Percentiles rank a stretch among this genome's conserved stretches.
Evolutionary conservation across 2,888 invertebrate species (phyloP).

Genomic region (Sceliomorpha sp.): DNA sequence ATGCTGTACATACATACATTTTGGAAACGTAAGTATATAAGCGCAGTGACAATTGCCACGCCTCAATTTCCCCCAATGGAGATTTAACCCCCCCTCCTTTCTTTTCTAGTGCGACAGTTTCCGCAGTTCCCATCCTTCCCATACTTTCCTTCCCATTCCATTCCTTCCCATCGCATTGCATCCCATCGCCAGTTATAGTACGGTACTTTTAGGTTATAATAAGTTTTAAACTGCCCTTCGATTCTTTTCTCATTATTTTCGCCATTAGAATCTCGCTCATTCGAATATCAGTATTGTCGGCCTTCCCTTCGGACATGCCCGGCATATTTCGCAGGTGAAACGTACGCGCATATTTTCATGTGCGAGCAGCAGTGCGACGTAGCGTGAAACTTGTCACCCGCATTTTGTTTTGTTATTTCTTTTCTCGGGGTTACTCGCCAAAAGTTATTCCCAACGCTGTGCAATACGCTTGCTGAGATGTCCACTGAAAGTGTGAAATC

Average conservation of each 20-base stretch:
- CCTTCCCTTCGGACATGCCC: not conserved
- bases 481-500: constrained; percentile 78
- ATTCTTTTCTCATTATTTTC: not conserved
- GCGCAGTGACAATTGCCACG: constrained; percentile 66
- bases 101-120: constrained; percentile 18
- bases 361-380: not conserved
- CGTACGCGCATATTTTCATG: not conserved
- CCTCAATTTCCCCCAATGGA: constrained; percentile 62
- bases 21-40: constrained; percentile 5
- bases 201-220: constrained; percentile 19
- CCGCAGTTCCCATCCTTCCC: constrained; percentile 54
- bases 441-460: constrained; percentile 4
- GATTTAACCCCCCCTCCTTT: constrained; percentile 33
- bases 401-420: constrained; percentile 11
- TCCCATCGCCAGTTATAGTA: constrained; percentile 35
- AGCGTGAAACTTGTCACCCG: not conserved
- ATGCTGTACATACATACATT: too few species aligned
- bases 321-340: not conserved
- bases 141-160: too few species aligned
- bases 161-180: too few species aligned
- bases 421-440: not conserved
- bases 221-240: constrained; percentile 20
- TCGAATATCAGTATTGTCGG: not conserved
- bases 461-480: constrained; percentile 59
- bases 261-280: not conserved